A percentile compares a stretch with the other conserved stretches of the same genome.
Conservation (phyloP, 2,888 invertebrate genomes). For the Amphipoea oculea region DNA sequence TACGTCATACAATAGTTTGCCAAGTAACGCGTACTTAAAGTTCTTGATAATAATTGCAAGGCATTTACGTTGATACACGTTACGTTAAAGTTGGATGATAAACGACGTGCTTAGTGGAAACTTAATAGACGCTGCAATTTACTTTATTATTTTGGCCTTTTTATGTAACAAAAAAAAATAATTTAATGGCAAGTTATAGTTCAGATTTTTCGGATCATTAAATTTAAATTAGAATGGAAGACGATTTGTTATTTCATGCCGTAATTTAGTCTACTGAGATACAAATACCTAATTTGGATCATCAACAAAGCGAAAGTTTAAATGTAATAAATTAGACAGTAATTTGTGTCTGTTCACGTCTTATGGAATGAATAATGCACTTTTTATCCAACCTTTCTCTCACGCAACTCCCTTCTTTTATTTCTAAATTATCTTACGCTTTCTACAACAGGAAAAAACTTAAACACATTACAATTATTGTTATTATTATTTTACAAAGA, state of each 20-base stretch:
- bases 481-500: background rate
- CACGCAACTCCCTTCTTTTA: background rate
- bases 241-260: constrained; percentile 6
- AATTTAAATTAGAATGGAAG: constrained; percentile 38
- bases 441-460: background rate
- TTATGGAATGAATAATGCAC: constrained; percentile 3
- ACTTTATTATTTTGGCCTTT: constrained; percentile 52
- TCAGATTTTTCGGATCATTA: constrained; percentile 30
- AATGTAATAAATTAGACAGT: background rate
- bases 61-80: constrained; percentile 26
- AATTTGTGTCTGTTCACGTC: background rate
- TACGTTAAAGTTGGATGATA: constrained; percentile 34
- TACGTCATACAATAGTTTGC: constrained; percentile 31
- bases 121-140: constrained; percentile 42
- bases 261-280: constrained; percentile 2
- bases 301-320: constrained; percentile 9
- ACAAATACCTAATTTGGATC: background rate
- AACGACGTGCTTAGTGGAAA: constrained; percentile 32
- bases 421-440: background rate
- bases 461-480: background rate
- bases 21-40: constrained; percentile 28
- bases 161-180: constrained; percentile 26
- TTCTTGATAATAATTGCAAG: constrained; percentile 35
- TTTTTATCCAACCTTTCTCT: background rate
- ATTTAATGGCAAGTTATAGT: constrained; percentile 3